A percentile compares a stretch with the other conserved stretches of the same genome.
Conservation (phyloP, 2,797 vertebrate genomes). For the Melanotaenia pygmaea region DNA sequence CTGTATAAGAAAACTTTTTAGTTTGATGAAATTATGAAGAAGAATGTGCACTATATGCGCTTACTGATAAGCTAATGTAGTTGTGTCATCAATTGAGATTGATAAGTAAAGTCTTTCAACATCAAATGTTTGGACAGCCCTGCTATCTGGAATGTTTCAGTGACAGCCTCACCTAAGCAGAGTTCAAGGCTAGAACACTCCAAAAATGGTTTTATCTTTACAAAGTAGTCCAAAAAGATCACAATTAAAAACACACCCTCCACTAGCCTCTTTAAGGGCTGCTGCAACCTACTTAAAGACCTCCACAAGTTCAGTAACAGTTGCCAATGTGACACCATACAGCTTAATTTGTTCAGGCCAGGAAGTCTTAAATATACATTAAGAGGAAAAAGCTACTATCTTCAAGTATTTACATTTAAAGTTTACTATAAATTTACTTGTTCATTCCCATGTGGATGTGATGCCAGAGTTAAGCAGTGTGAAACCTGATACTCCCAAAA, state of each 20-base stretch:
- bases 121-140: conserved; percentile 25
- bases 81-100: neutral
- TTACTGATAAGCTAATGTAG: neutral
- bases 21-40: neutral
- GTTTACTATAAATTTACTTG: neutral
- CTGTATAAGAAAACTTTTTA: neutral
- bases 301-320: conserved; percentile 20
- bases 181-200: conserved; percentile 50
- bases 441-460: conserved; percentile 30
- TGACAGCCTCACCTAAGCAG: conserved; percentile 31
- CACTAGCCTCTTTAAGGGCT: conserved; percentile 8
- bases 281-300: conserved; percentile 18
- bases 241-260: neutral
- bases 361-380: neutral
- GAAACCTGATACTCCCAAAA: conserved; percentile 38
- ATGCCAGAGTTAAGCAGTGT: conserved; percentile 20
- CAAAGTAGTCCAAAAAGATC: neutral
- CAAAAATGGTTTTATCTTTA: neutral
- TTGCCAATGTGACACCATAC: conserved; percentile 17
- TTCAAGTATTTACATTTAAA: neutral
- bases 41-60: neutral
- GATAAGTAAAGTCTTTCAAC: conserved; percentile 33
- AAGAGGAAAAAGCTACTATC: neutral
- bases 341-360: neutral
- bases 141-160: conserved; percentile 23